phyloP scores from a whole-genome alignment of 2,888 invertebrate genomes.

The Phlogophora meticulosa region DNA sequence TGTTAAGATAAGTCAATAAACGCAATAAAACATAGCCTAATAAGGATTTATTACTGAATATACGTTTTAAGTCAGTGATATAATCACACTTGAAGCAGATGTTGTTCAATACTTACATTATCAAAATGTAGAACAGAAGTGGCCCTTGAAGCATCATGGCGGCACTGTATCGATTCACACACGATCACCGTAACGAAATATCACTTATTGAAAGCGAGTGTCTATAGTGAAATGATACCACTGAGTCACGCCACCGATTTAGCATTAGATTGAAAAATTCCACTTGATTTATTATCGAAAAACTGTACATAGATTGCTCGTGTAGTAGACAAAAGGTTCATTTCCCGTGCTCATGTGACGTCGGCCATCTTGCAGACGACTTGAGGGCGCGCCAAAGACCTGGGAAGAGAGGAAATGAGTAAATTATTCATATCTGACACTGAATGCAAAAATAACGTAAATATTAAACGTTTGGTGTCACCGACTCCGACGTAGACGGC shows the following conservation, averaged over 20 bases:
- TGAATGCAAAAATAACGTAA: conserved; percentile 68
- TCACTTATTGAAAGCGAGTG: conserved; percentile 72
- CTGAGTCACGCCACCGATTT: conserved; percentile 75
- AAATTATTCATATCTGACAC: conserved; percentile 65
- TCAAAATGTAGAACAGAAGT: conserved; percentile 77
- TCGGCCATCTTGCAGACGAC: conserved; percentile 74
- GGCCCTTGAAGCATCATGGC: conserved; percentile 78
- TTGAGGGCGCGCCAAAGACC: conserved; percentile 68
- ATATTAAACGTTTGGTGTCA: conserved; percentile 64
- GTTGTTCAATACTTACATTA: conserved; percentile 81
- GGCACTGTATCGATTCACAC: conserved; percentile 72
- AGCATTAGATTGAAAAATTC: conserved; percentile 70
- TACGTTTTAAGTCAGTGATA: conserved; percentile 45
- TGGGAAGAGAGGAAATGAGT: conserved; percentile 72
- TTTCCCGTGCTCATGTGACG: conserved; percentile 74
- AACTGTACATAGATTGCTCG: conserved; percentile 61
- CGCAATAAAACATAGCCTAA: conserved; percentile 59
- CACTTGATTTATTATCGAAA: conserved; percentile 71
- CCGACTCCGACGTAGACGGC: conserved; percentile 64
- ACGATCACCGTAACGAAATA: conserved; percentile 75
- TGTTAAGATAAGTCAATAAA: conserved; percentile 64
- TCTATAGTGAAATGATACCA: conserved; percentile 64
- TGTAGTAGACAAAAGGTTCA: conserved; percentile 56
- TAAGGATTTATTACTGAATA: conserved; percentile 46
- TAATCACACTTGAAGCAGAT: conserved; percentile 51